Base-by-base conservation (phyloP, 1,140 invertebrate species). In the Globodera ellingtonae region DNA sequence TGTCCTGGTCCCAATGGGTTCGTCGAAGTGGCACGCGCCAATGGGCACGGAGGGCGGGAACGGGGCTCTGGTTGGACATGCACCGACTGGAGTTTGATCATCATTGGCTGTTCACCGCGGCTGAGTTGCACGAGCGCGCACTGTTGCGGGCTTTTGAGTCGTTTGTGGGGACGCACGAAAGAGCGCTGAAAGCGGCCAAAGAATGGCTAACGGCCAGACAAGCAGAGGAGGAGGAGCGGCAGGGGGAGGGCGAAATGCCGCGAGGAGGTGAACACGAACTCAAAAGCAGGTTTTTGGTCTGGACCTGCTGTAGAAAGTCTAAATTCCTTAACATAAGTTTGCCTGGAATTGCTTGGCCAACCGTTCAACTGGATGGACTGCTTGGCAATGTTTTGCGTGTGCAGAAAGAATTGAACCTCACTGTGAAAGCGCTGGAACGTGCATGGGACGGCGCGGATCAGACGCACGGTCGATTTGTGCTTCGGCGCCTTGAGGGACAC, bases 21-120 rank as follows among this genome's bases (percentile, higher is more conserved):
- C 35, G 46, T 35, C 67, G 13, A 21, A 44, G 35, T 21, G 67
- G 46, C 35, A 70, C 24, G 24, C 67, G 67, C 13, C 67, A 18
- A 44, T 70, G 67, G 67, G 35, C 46, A 18, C n/a, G 67, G 35
- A 9, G 35, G 18, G 35, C 35, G 35, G 35, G 35, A 6, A 47
- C 67, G 46, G 10, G 35, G 10, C 67, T 70, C 35, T 35, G n/a
- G 13, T 6, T 83, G 15, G 83, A 84, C 52, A 13, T 84, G 10
- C 84, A 85, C 78, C 77, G 74, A 21, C 24, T 84, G 5, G 83
- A 84, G 73, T 84, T 84, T 56, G 84, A 84, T 7, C 83, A 84
- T 72, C 83, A 84, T 50, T 84, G 83, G 83, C 62, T 86, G 47
- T 84, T 84, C 67, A 66, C 76, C 18, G 66, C 6, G 44, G 48